Evolutionary conservation across 2,888 invertebrate genomes (phyloP).

Genomic region (Ichneumoninae sp.): DNA sequence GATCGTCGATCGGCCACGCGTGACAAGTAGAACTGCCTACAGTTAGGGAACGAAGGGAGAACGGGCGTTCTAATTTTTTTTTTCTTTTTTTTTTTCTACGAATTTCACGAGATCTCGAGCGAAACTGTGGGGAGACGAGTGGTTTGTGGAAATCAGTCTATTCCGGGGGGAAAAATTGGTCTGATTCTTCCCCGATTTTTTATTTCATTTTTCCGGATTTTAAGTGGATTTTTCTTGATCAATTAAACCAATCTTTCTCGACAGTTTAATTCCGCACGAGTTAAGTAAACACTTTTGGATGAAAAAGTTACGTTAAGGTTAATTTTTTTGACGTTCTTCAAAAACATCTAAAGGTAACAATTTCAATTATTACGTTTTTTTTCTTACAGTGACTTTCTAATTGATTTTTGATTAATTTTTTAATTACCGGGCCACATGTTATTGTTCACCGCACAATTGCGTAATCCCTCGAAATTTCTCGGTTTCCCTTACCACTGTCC

Average conservation of each 20-base stretch:
- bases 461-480: too few relatives aligned
- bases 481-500: too few relatives aligned
- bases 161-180: too few relatives aligned
- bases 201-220: too few relatives aligned
- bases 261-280: neutral
- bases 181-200: too few relatives aligned
- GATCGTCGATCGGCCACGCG: conserved; percentile 33
- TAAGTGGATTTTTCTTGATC: neutral
- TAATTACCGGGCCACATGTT: too few relatives aligned
- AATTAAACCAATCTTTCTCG: too few relatives aligned
- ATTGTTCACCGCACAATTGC: too few relatives aligned
- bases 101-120: neutral
- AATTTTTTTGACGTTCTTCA: neutral
- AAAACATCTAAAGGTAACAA: neutral
- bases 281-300: neutral
- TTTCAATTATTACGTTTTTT: neutral
- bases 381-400: too few relatives aligned
- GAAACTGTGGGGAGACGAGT: neutral
- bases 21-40: conserved; percentile 43
- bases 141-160: too few relatives aligned
- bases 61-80: neutral
- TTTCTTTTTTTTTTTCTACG: neutral
- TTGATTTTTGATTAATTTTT: too few relatives aligned
- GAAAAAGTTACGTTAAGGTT: neutral
- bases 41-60: conserved; percentile 1